A percentile compares a stretch with the other conserved stretches of the same genome.
These are phyloP conservation scores for Ctenopoma kingsleyae DNA, from an alignment of 2,797 vertebrate genomes.

Conservation along the genomic window DNA sequence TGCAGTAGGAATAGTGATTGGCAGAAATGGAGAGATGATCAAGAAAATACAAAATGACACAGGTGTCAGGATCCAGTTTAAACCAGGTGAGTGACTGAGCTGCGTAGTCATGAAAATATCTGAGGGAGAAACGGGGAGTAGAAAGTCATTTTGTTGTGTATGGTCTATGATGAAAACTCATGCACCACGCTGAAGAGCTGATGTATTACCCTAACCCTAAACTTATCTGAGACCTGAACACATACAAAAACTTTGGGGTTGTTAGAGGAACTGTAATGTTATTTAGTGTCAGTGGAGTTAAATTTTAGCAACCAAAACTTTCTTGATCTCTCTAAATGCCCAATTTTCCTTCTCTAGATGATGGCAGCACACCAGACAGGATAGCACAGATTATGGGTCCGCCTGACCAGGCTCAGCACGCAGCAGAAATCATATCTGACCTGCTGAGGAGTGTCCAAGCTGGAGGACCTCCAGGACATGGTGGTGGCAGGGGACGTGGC, in stretches of 20 bases:
- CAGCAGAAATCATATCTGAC: slow-evolving; percentile 97
- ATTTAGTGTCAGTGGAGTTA: background rate
- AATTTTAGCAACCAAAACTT: too few species aligned
- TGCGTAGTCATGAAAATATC: background rate
- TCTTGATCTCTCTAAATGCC: rapidly evolving
- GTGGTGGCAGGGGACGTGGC: slow-evolving; percentile 94
- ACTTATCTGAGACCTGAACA: slow-evolving; percentile 72
- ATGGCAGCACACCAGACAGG: slow-evolving; percentile 96
- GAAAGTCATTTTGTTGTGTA: background rate
- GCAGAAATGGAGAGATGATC: slow-evolving; percentile 99
- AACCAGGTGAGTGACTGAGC: slow-evolving; percentile 87
- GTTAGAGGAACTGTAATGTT: too few species aligned
- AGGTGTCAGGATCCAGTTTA: slow-evolving; percentile 98
- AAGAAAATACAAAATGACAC: slow-evolving; percentile 99
- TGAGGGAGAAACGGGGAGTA: background rate
- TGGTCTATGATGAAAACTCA: slow-evolving; percentile 73
- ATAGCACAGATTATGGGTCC: slow-evolving; percentile 99
- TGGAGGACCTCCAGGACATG: slow-evolving; percentile 93
- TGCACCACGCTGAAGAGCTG: slow-evolving; percentile 80
- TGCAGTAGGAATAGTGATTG: slow-evolving; percentile 98
- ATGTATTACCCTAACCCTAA: slow-evolving; percentile 69
- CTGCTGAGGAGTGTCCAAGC: slow-evolving; percentile 96
- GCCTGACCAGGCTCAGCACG: slow-evolving; percentile 96
- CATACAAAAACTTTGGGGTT: background rate
- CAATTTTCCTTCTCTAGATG: slow-evolving; percentile 83